phyloP scores from a whole-genome alignment of 2,113 vertebrate genomes.

The Scomber japonicus region DNA sequence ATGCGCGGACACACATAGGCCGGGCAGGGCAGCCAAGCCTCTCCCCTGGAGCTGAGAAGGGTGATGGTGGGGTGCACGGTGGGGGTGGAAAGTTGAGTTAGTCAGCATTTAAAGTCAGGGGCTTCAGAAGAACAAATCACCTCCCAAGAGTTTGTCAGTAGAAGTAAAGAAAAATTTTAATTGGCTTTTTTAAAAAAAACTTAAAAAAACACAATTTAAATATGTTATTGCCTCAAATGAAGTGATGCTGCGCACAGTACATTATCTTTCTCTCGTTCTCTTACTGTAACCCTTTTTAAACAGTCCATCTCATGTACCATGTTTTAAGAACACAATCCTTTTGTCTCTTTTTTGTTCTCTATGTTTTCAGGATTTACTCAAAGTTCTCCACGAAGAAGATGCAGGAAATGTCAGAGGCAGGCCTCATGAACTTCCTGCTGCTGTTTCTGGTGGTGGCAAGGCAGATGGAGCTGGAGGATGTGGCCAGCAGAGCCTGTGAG shows the following conservation, averaged over 20 bases:
- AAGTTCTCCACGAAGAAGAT: conserved; percentile 96
- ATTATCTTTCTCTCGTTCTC: not conserved
- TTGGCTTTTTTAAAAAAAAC: not conserved
- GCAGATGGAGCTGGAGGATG: conserved; percentile 91
- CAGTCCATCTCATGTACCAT: not conserved
- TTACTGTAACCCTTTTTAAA: not conserved
- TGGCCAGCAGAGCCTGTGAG: conserved; percentile 87
- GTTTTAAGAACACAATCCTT: not conserved
- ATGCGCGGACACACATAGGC: conserved; percentile 42
- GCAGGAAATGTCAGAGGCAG: conserved; percentile 93
- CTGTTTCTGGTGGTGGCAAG: conserved; percentile 91
- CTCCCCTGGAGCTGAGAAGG: conserved; percentile 66
- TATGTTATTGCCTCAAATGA: conserved; percentile 6
- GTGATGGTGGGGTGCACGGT: conserved; percentile 54
- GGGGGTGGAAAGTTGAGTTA: conserved; percentile 67
- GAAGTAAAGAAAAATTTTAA: conserved; percentile 17
- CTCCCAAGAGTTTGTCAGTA: conserved; percentile 18
- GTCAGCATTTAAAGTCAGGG: conserved; percentile 66
- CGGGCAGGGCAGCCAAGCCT: conserved; percentile 38
- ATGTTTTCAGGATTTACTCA: conserved; percentile 91
- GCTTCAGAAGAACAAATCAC: conserved; percentile 52
- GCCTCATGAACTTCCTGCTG: conserved; percentile 93
- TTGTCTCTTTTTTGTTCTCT: not conserved
- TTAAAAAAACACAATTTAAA: not conserved
- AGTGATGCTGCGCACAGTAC: not conserved